Evolutionary conservation across 2,113 vertebrate species (phyloP).

Genomic region (Tyrannus savana): DNA sequence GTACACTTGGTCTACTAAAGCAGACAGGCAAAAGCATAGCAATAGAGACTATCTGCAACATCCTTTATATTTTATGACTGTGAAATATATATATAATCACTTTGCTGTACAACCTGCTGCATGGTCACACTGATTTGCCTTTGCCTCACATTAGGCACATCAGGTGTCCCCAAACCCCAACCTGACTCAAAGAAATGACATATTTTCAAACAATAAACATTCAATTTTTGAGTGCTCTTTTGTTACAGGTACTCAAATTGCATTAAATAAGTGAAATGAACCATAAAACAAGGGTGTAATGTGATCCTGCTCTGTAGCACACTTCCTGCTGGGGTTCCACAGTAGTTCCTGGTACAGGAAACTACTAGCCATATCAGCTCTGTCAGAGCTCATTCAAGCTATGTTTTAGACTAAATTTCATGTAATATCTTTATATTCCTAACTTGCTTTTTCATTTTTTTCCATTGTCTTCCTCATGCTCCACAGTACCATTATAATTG

Average conservation of each 20-base stretch:
- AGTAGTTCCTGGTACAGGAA: slow-evolving; percentile 80
- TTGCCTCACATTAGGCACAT: slow-evolving; percentile 1
- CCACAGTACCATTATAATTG: background rate
- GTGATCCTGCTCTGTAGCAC: slow-evolving; percentile 71
- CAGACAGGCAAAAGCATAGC: background rate
- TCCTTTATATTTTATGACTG: background rate
- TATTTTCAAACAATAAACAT: slow-evolving; percentile 65
- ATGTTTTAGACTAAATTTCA: slow-evolving; percentile 62
- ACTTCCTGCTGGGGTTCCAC: slow-evolving; percentile 77
- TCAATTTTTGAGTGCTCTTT: slow-evolving; percentile 62
- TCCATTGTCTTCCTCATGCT: background rate
- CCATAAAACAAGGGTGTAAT: slow-evolving; percentile 80
- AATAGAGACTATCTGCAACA: background rate
- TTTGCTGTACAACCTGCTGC: background rate
- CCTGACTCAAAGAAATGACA: slow-evolving; percentile 49
- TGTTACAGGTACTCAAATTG: slow-evolving; percentile 74
- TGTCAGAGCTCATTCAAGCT: slow-evolving; percentile 72
- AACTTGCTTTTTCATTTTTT: slow-evolving; percentile 26
- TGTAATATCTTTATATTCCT: slow-evolving; percentile 47
- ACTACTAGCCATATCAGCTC: slow-evolving; percentile 60
- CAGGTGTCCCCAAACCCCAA: slow-evolving; percentile 41
- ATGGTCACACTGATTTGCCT: background rate
- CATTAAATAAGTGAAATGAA: slow-evolving; percentile 83
- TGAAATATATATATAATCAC: background rate
- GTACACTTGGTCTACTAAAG: background rate